These are phyloP conservation scores for Cydia splendana DNA, from an alignment of 1,140 invertebrate genomes.

Conservation along the genomic window DNA sequence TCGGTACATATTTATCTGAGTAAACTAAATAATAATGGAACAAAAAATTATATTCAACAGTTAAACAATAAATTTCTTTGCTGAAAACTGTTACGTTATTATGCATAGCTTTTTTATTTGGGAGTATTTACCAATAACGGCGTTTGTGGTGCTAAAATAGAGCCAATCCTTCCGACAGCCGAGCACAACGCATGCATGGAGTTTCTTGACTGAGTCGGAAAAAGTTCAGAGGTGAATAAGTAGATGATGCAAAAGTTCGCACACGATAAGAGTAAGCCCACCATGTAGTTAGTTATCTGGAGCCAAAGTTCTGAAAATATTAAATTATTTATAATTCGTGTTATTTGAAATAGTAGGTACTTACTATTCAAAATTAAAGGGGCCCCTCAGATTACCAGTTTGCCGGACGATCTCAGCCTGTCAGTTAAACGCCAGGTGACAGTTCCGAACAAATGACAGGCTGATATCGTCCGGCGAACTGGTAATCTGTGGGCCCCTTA, in stretches of 20 bases:
- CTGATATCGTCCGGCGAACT: too few relatives aligned
- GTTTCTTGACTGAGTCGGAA: conserved; percentile 84
- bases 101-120: neutral
- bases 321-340: neutral
- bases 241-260: conserved; percentile 82
- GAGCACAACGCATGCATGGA: conserved; percentile 84
- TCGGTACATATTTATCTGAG: too few relatives aligned
- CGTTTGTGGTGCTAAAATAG: conserved; percentile 84
- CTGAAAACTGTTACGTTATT: too few relatives aligned
- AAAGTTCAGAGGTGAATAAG: conserved; percentile 85
- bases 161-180: conserved; percentile 84
- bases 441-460: too few relatives aligned
- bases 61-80: too few relatives aligned
- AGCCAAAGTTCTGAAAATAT: conserved; percentile 50
- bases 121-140: conserved; percentile 71
- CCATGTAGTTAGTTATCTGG: conserved; percentile 73
- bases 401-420: too few relatives aligned
- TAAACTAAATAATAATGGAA: too few relatives aligned
- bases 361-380: too few relatives aligned
- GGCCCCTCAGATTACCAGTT: too few relatives aligned
- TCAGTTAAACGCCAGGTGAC: too few relatives aligned
- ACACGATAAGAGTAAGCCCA: conserved; percentile 83
- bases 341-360: conserved; percentile 21
- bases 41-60: too few relatives aligned
- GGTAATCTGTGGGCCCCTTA: too few relatives aligned